Evolutionary conservation across 2,888 invertebrate genomes (phyloP).

Genomic region (Pseudolycoriella hygida): DNA sequence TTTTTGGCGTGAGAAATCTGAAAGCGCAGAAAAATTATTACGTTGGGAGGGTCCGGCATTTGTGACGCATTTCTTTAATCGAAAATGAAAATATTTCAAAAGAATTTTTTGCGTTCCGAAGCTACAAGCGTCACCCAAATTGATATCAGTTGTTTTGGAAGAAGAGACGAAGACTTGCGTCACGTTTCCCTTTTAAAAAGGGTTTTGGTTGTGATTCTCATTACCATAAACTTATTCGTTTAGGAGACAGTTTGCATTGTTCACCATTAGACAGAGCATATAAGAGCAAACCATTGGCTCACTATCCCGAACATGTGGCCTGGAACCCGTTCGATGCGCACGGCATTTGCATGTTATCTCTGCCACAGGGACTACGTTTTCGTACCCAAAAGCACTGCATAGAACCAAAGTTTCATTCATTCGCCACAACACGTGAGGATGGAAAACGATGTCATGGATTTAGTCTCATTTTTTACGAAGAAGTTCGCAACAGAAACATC

Average conservation of each 20-base stretch:
- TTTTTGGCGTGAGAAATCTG: too few relatives aligned
- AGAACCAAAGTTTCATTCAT: slow-evolving; percentile 85
- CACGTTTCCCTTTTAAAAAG: too few relatives aligned
- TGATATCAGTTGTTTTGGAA: too few relatives aligned
- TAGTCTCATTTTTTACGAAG: slow-evolving; percentile 90
- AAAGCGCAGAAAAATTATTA: too few relatives aligned
- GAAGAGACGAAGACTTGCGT: too few relatives aligned
- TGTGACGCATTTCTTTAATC: too few relatives aligned
- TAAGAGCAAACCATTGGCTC: slow-evolving; percentile 82
- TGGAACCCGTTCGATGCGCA: slow-evolving; percentile 87
- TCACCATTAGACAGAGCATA: slow-evolving; percentile 90
- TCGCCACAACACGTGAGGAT: slow-evolving; percentile 93
- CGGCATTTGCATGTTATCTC: slow-evolving; percentile 89
- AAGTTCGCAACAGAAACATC: slow-evolving; percentile 80
- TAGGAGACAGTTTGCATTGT: slow-evolving; percentile 67
- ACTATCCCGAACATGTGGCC: slow-evolving; percentile 82
- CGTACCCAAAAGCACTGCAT: slow-evolving; percentile 81
- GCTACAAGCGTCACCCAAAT: too few relatives aligned
- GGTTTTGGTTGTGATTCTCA: not conserved
- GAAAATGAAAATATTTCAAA: too few relatives aligned
- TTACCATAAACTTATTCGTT: slow-evolving; percentile 17
- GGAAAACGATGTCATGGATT: slow-evolving; percentile 89
- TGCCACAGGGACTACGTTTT: slow-evolving; percentile 88
- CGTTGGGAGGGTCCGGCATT: too few relatives aligned
- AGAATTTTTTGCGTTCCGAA: too few relatives aligned